Conservation (phyloP, 92 coral and sea anemone genomes). For the Montipora capitata region DNA sequence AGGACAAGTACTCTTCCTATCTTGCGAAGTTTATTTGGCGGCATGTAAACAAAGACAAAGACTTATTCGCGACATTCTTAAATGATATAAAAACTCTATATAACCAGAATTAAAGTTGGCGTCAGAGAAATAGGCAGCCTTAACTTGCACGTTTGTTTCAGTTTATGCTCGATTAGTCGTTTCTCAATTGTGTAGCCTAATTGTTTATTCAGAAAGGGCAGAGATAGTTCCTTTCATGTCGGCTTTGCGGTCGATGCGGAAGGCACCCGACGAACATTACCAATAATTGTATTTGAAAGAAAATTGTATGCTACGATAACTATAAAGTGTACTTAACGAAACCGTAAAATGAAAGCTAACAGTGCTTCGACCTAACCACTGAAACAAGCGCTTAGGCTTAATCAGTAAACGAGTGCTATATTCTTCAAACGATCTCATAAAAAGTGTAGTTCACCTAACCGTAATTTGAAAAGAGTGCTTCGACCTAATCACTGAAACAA, state of each 20-base stretch:
- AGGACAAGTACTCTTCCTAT: slow-evolving; percentile 42
- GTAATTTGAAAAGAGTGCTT: too few species aligned
- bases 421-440: too few species aligned
- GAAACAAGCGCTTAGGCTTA: too few species aligned
- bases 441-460: too few species aligned
- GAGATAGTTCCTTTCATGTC: slow-evolving; percentile 1
- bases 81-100: slow-evolving; percentile 52
- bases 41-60: slow-evolving; percentile 29
- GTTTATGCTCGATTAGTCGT: neutral
- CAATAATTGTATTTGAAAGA: neutral
- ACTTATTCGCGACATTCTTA: slow-evolving; percentile 51
- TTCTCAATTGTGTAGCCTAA: neutral
- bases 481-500: neutral
- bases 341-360: too few species aligned
- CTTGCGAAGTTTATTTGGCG: slow-evolving; percentile 63
- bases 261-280: neutral
- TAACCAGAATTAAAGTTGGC: neutral
- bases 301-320: neutral
- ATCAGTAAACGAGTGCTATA: too few species aligned
- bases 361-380: too few species aligned
- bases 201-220: neutral
- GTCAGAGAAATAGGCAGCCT: too few species aligned
- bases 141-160: neutral
- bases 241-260: neutral
- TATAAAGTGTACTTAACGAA: too few species aligned